phyloP scores from a whole-genome alignment of 37 sponge, comb jelly and placozoan species.

The Oopsacas minuta region DNA sequence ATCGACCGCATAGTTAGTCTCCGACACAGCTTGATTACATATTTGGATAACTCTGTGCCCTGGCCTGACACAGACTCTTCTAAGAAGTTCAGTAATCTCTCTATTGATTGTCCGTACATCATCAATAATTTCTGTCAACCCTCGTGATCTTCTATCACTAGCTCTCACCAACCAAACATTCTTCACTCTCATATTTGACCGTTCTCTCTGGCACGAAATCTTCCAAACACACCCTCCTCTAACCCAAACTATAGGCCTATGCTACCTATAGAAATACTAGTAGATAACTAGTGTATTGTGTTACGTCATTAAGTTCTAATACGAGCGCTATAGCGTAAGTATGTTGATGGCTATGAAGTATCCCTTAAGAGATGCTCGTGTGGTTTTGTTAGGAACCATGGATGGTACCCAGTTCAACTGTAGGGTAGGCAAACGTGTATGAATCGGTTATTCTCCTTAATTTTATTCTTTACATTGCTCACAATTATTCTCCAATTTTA shows the following conservation, averaged over 20 bases:
- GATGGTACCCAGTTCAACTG: no score
- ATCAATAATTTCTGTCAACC: neutral
- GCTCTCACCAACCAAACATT: neutral
- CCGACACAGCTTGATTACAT: neutral
- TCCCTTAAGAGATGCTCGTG: neutral
- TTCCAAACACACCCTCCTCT: neutral
- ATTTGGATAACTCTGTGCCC: neutral
- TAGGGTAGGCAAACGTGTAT: no score
- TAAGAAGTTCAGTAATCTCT: neutral
- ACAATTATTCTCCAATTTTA: no score
- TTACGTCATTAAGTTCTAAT: neutral
- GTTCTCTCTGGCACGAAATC: neutral
- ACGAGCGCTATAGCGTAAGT: conserved; percentile 16
- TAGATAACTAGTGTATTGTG: neutral
- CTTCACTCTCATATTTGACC: conserved; percentile 4
- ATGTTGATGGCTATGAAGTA: neutral
- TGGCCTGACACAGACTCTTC: neutral
- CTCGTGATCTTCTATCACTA: neutral
- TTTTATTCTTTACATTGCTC: no score
- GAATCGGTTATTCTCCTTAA: no score
- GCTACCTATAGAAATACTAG: neutral
- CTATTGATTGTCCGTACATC: neutral
- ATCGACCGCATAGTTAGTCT: neutral
- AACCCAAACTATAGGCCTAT: neutral
- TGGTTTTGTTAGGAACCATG: no score